Conservation (phyloP, 2,888 invertebrate genomes). For the Drosophila multiciliata region DNA sequence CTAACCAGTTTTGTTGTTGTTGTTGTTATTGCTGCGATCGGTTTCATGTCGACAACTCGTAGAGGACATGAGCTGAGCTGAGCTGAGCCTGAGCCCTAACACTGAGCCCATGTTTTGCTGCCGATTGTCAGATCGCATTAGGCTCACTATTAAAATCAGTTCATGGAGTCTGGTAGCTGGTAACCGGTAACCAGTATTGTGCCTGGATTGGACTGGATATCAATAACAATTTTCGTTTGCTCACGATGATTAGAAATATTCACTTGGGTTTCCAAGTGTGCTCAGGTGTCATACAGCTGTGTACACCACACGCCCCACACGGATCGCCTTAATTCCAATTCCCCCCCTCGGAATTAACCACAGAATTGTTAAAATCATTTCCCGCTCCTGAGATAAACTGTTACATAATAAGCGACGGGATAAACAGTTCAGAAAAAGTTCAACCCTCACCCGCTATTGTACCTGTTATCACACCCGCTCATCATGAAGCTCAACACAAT, state of each 20-base stretch:
- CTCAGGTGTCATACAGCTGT: slow-evolving; percentile 75
- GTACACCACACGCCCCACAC: slow-evolving; percentile 35
- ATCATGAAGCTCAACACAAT: slow-evolving; percentile 45
- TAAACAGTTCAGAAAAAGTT: slow-evolving; percentile 48
- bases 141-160: slow-evolving; percentile 38
- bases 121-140: slow-evolving; percentile 77
- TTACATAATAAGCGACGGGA: slow-evolving; percentile 53
- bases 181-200: neutral
- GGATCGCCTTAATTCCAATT: neutral
- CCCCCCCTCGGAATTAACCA: slow-evolving; percentile 40
- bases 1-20: slow-evolving; percentile 55
- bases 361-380: slow-evolving; percentile 31
- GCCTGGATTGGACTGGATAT: slow-evolving; percentile 37
- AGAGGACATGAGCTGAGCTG: slow-evolving; percentile 68
- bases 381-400: slow-evolving; percentile 37
- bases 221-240: slow-evolving; percentile 65
- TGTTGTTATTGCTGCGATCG: slow-evolving; percentile 41
- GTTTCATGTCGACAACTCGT: slow-evolving; percentile 69
- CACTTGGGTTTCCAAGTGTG: slow-evolving; percentile 53
- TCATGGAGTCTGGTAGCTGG: slow-evolving; percentile 28
- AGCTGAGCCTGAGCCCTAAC: slow-evolving; percentile 24
- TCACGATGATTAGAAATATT: slow-evolving; percentile 53
- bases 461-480: slow-evolving; percentile 78
- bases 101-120: slow-evolving; percentile 69
- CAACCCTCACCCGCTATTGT: slow-evolving; percentile 35